Evolutionary conservation across 2,888 invertebrate species (phyloP).

Genomic region (Dromius quadrimaculatus): DNA sequence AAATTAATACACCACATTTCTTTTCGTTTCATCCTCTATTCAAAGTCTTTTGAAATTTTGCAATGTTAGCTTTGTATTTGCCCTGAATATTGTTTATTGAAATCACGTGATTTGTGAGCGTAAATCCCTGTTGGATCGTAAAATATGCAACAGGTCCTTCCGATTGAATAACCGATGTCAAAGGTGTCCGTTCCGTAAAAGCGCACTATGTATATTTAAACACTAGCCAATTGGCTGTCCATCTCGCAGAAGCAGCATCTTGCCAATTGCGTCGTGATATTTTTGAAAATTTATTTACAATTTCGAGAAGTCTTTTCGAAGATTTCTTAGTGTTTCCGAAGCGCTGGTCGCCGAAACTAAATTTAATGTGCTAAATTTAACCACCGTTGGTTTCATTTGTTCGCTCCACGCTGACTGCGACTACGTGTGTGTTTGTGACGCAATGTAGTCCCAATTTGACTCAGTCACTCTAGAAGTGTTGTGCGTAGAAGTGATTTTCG

Average conservation of each 20-base stretch:
- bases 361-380: conserved; percentile 54
- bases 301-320: conserved; percentile 24
- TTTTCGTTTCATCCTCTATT: too few relatives aligned
- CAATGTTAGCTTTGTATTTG: too few relatives aligned
- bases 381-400: conserved; percentile 49
- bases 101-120: neutral
- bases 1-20: too few relatives aligned
- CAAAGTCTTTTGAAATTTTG: too few relatives aligned
- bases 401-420: conserved; percentile 45
- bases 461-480: neutral
- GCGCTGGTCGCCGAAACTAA: conserved; percentile 27
- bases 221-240: conserved; percentile 39
- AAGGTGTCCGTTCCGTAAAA: conserved; percentile 7
- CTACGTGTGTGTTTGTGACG: conserved; percentile 37
- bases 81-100: too few relatives aligned
- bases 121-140: neutral
- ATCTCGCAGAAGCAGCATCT: conserved; percentile 8
- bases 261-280: conserved; percentile 50
- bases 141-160: conserved; percentile 26
- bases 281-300: conserved; percentile 42
- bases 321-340: conserved; percentile 3
- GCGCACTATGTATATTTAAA: conserved; percentile 35
- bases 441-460: conserved; percentile 23
- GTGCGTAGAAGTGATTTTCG: neutral
- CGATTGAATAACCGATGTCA: conserved; percentile 13